Conservation (phyloP, 2,113 vertebrate genomes). For the Trematocara marginatum region DNA sequence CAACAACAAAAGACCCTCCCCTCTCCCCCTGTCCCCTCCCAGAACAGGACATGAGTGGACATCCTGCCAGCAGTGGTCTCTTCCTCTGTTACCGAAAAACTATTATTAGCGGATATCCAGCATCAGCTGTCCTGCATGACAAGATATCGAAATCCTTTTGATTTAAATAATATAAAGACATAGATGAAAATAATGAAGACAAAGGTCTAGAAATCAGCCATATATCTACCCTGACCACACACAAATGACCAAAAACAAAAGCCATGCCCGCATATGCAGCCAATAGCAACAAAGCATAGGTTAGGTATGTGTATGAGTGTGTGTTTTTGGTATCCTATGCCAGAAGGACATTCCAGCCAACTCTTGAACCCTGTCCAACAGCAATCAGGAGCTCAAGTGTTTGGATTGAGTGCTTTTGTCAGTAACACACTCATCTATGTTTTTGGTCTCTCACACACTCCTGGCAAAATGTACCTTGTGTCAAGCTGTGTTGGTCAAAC, state of each 20-base stretch:
- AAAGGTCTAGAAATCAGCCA: neutral
- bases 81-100: conserved; percentile 53
- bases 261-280: neutral
- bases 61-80: conserved; percentile 59
- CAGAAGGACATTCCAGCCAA: conserved; percentile 34
- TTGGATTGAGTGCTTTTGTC: neutral
- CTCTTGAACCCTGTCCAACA: conserved; percentile 23
- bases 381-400: conserved; percentile 3
- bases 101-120: conserved; percentile 48
- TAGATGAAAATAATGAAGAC: neutral
- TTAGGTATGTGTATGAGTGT: neutral
- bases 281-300: neutral
- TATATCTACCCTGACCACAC: neutral
- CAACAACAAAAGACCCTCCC: conserved; percentile 50
- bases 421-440: neutral
- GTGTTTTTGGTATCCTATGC: neutral
- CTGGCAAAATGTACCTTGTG: conserved; percentile 60
- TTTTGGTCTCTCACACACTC: neutral
- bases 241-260: conserved; percentile 13
- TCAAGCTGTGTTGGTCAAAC: conserved; percentile 53
- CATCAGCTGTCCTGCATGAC: conserved; percentile 30
- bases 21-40: conserved; percentile 21
- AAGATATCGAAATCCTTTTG: neutral
- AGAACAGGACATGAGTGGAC: conserved; percentile 62
- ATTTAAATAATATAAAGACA: neutral